phyloP scores from a whole-genome alignment of 2,888 invertebrate genomes.

The Cosmia trapezina region DNA sequence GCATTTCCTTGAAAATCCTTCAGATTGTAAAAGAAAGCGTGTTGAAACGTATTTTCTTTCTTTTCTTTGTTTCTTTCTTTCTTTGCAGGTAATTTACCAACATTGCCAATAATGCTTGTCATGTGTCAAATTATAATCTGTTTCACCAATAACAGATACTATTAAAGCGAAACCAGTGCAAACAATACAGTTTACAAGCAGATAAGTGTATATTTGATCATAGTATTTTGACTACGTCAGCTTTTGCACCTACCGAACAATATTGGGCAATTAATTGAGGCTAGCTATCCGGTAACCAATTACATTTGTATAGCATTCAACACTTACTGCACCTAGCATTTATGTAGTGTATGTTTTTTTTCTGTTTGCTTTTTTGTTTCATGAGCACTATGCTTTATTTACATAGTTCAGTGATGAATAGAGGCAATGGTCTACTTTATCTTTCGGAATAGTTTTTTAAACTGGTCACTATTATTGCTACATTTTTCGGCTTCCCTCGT shows the following conservation, averaged over 20 bases:
- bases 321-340: conserved; percentile 1
- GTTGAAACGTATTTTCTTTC: no score
- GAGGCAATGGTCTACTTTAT: neutral
- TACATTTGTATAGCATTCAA: conserved; percentile 18
- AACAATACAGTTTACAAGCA: neutral
- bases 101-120: neutral
- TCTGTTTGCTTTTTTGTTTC: neutral
- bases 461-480: neutral
- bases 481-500: neutral
- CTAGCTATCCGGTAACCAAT: conserved; percentile 37
- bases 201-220: conserved; percentile 12
- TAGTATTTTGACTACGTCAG: conserved; percentile 21
- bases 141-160: neutral
- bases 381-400: neutral
- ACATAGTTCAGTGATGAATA: neutral
- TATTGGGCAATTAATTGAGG: conserved; percentile 23
- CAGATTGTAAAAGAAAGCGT: neutral
- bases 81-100: neutral
- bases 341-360: neutral
- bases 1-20: neutral
- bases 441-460: neutral
- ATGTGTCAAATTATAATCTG: neutral
- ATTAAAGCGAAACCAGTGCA: neutral
- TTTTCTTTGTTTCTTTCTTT: no score
- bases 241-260: conserved; percentile 29